Percentiles rank a stretch among this genome's conserved stretches.
phyloP scores from a whole-genome alignment of 2,113 vertebrate genomes.

The Mandrillus leucophaeus region DNA sequence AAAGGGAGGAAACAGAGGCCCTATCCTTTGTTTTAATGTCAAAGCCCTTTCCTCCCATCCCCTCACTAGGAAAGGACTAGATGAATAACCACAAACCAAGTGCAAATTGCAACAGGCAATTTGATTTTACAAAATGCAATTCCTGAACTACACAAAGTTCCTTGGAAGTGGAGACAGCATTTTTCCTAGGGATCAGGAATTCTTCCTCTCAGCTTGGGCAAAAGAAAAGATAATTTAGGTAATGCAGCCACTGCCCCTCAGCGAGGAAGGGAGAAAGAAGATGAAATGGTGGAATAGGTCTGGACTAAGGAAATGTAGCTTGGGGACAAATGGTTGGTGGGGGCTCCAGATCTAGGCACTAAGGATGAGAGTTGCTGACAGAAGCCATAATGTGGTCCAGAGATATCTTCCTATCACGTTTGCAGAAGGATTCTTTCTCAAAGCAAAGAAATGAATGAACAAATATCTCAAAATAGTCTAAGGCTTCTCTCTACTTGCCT shows the following conservation, averaged over 20 bases:
- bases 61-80: neutral
- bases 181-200: neutral
- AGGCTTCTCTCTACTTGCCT: neutral
- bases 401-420: neutral
- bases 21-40: constrained; percentile 53
- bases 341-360: neutral
- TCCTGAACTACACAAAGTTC: neutral
- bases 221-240: constrained; percentile 1
- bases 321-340: neutral
- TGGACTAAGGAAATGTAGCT: neutral
- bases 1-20: neutral
- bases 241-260: neutral
- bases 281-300: neutral
- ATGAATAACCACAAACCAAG: constrained; percentile 11
- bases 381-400: neutral
- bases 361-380: neutral
- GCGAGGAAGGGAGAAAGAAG: neutral
- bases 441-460: neutral
- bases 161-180: neutral
- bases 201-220: neutral
- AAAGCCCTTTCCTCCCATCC: neutral
- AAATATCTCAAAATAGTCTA: neutral
- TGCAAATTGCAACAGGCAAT: neutral
- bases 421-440: neutral
- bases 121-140: neutral